phyloP scores from a whole-genome alignment of 2,113 vertebrate species.

The Zingel zingel region DNA sequence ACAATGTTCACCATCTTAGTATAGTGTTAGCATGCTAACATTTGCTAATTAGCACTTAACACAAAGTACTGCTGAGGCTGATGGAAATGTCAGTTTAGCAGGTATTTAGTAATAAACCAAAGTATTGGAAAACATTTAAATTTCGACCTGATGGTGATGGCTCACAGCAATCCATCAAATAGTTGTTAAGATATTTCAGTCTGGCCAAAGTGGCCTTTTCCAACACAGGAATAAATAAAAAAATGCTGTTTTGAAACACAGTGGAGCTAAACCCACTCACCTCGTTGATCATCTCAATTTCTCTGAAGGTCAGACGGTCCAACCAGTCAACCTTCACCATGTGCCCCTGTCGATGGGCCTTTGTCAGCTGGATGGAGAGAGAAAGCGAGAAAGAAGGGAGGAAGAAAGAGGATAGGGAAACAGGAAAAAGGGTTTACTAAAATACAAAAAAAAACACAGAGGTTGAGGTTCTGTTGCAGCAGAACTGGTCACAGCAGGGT shows the following conservation, averaged over 20 bases:
- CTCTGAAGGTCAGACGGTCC: slow-evolving; percentile 97
- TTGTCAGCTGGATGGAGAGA: slow-evolving; percentile 90
- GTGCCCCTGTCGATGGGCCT: slow-evolving; percentile 98
- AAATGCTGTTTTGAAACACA: not conserved
- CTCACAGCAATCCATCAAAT: not conserved
- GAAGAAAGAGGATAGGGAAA: not conserved
- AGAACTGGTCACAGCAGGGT: slow-evolving; percentile 40
- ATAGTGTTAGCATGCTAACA: not conserved
- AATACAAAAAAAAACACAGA: not conserved
- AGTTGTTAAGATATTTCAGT: not conserved
- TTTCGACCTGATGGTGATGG: too few species aligned
- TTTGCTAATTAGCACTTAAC: too few species aligned
- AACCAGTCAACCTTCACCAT: slow-evolving; percentile 99
- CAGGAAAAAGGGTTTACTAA: not conserved
- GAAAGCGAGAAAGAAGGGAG: fast-evolving
- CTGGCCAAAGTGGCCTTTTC: not conserved
- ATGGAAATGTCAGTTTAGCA: too few species aligned
- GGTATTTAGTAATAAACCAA: too few species aligned
- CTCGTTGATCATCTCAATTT: slow-evolving; percentile 99
- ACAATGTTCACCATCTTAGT: too few species aligned
- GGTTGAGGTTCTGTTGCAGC: slow-evolving; percentile 11
- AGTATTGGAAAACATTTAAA: too few species aligned
- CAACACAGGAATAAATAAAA: not conserved
- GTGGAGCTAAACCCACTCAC: slow-evolving; percentile 71
- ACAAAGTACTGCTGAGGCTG: too few species aligned